phyloP scores from a whole-genome alignment of 2,888 invertebrate genomes.

The Xestia c-nigrum region DNA sequence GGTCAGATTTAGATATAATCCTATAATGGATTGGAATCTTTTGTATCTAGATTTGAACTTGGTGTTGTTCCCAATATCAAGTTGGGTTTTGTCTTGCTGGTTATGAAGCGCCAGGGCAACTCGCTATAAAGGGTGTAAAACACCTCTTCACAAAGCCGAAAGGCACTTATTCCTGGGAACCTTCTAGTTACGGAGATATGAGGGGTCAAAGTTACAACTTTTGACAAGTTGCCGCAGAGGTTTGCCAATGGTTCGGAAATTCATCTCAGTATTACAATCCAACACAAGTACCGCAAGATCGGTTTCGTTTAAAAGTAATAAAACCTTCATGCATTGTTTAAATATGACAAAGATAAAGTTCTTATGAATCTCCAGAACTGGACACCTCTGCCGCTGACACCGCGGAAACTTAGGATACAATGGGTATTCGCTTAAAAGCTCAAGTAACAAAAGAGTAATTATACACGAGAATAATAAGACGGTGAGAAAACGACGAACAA shows the following conservation, averaged over 20 bases:
- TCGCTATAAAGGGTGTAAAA: too few species aligned
- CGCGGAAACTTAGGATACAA: constrained; percentile 53
- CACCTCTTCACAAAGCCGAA: too few species aligned
- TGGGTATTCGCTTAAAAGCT: constrained; percentile 60
- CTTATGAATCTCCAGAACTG: constrained; percentile 38
- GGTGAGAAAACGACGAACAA: constrained; percentile 69
- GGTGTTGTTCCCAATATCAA: background rate
- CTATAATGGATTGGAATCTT: background rate
- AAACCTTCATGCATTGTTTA: constrained; percentile 16
- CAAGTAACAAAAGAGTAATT: constrained; percentile 65
- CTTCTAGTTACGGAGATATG: too few species aligned
- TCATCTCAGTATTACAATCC: background rate
- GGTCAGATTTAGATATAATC: background rate
- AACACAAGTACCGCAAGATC: background rate
- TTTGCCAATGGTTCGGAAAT: background rate
- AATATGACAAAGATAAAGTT: constrained; percentile 40
- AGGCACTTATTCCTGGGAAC: too few species aligned
- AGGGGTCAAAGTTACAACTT: too few species aligned
- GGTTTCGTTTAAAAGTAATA: constrained; percentile 2
- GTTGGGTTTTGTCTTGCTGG: background rate
- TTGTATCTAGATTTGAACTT: background rate
- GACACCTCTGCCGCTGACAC: constrained; percentile 47
- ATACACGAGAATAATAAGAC: constrained; percentile 64
- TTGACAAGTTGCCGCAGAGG: background rate
- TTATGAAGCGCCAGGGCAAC: background rate